These are phyloP conservation scores for Manduca sexta DNA, from an alignment of 1,140 invertebrate genomes.

Conservation along the genomic window DNA sequence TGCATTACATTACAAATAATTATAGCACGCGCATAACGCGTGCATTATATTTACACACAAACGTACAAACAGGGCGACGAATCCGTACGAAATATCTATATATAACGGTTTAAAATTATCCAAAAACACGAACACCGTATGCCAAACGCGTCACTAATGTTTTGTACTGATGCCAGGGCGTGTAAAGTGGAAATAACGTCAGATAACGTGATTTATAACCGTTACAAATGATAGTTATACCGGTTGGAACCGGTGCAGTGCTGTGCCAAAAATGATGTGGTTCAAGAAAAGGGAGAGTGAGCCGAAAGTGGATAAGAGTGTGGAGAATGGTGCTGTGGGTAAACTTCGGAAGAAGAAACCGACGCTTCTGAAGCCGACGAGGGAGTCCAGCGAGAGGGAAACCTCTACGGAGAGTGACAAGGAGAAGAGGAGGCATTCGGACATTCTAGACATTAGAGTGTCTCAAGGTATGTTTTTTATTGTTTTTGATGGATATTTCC, in stretches of 20 bases:
- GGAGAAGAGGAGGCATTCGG: constrained; percentile 58
- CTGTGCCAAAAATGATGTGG: constrained; percentile 54
- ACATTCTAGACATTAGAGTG: constrained; percentile 61
- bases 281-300: constrained; percentile 65
- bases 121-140: no score
- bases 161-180: no score
- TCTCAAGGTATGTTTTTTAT: constrained; percentile 50
- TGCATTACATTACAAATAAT: no score
- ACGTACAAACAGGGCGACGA: no score
- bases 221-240: not conserved
- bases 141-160: no score
- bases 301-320: constrained; percentile 47
- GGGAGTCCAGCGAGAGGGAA: constrained; percentile 63
- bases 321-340: constrained; percentile 47
- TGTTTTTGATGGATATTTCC: constrained; percentile 11
- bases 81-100: no score
- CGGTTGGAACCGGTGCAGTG: not conserved
- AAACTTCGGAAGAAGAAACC: constrained; percentile 56
- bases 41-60: no score
- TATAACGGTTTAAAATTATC: no score
- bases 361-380: constrained; percentile 43
- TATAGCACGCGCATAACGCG: no score
- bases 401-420: constrained; percentile 63
- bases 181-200: no score
- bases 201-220: not conserved